phyloP scores from a whole-genome alignment of 2,797 vertebrate genomes.

The Sus cebifrons region DNA sequence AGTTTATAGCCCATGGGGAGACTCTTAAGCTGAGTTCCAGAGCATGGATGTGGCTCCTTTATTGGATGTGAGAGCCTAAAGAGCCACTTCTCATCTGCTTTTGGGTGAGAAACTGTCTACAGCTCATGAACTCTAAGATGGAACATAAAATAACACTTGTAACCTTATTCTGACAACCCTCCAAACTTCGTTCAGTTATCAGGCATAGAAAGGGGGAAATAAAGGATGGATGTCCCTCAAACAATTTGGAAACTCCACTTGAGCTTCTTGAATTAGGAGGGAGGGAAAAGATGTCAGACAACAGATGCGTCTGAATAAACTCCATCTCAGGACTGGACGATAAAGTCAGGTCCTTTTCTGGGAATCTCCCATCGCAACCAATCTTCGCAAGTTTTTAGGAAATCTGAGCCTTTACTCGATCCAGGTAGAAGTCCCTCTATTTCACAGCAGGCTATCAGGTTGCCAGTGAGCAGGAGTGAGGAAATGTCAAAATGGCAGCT shows the following conservation, averaged over 20 bases:
- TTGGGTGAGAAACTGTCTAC: not conserved
- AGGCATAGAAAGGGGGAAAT: not conserved
- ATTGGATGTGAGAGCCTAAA: not conserved
- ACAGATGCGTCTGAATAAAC: not conserved
- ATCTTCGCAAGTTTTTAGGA: not conserved
- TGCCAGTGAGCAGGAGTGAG: fast-evolving
- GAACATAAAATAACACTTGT: not conserved
- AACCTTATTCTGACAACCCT: not conserved
- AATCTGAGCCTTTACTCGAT: not conserved
- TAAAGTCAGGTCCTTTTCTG: not conserved
- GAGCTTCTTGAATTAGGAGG: not conserved
- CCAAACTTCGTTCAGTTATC: not conserved
- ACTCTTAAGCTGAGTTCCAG: not conserved
- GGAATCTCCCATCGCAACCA: no score
- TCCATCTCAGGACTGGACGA: not conserved
- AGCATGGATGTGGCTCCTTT: not conserved
- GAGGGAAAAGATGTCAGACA: not conserved
- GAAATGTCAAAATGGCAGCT: not conserved
- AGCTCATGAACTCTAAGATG: fast-evolving
- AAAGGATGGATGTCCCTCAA: not conserved
- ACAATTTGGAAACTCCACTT: not conserved
- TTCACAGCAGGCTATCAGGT: not conserved
- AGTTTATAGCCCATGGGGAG: not conserved
- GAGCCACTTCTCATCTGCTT: not conserved
- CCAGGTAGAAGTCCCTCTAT: not conserved